Base-by-base conservation (phyloP, 1,140 invertebrate genomes). In the Microplitis demolitor region DNA sequence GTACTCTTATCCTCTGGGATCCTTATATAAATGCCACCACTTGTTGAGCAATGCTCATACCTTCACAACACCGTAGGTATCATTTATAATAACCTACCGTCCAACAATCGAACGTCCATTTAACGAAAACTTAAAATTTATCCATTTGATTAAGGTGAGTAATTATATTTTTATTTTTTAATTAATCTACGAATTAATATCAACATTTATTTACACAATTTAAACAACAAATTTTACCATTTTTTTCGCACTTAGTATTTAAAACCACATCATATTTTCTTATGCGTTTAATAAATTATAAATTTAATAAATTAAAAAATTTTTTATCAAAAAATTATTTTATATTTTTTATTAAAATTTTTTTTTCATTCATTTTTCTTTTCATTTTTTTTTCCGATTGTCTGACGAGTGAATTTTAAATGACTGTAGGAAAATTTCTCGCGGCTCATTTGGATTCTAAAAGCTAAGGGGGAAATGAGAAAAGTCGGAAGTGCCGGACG, bases 31-130 rank as follows among this genome's bases (percentile, higher is more conserved):
- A 86, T 82, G 83, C 79, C 79, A 81, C 82, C 83, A 87, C 85
- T 87, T 87, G 85, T 87, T 87, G 85, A 86, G 78, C 85, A 73
- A 78, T 81, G 78, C 76, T 78, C 84, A 86, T 86, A 85, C 77
- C 82, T 82, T 75, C 76, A 76, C 76, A 79, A 78, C 76, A 79
- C 74, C 78, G 79, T 79, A 76, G 78, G 77, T 81, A 82, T 80
- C 77, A 76, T 77, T 74, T 66, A 58, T 76, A 73, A 77, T 33
- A 37, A 78, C 73, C 76, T 75, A 78, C 73, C 76, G 76, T 78
- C 78, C 76, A 78, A 78, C 58, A 62, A 61, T 61, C 66, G 53
- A 67, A 69, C 69, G 69, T 75, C 66, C 69, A 69, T 60, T 68
- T 45, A 14, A 37, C 61, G 33, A 34, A 14, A 50, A 58, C 34